Evolutionary conservation across 2,888 invertebrate genomes (phyloP), one percentile per base, ranked within the genome.

Genomic region (Ichneumon xanthorius): DNA sequence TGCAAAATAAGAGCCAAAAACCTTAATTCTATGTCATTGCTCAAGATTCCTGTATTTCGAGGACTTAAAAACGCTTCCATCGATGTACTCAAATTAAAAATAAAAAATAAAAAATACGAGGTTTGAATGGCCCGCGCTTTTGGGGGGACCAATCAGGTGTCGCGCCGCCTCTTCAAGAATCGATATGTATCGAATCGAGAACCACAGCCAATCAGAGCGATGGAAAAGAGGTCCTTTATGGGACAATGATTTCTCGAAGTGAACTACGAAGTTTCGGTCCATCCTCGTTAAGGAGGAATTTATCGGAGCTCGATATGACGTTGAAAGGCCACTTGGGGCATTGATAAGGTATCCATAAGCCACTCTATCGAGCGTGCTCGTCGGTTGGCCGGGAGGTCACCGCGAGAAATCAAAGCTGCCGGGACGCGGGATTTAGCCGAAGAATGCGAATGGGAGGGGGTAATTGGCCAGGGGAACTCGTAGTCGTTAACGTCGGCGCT

Each of bases 401-500:
- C 33, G 30, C 48, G 72, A 73, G 68, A 61, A 63, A 78, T 80
- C 78, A 73, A 73, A 63, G 73, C 68, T 53, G 40, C 53, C 40
- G 48, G 61, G 40, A 75, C 33, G 33, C 9, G 61, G 63, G 61
- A 33, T 76, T 50, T 68, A 40, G 77, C 50, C 26, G 77, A 75
- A 77, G 80, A 77, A 77, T 72, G 63, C 63, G 19, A 11, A 33
- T 26, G 58, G 82, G 84, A 80, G 83, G 80, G 85, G 84, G 86
- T 88, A 87, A 89, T 89, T 88, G 88, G 88, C 85, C 86, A 87
- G 88, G 86, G 85, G 88, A 80, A 80, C 85, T 70, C 87, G 80
- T 87, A 85, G 89, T 87, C 90, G 89, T 90, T 90, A 89, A 90
- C 89, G 89, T 89, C 87, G 87, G 87, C 72, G 84, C 85, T 87